Conservation (phyloP, 1,140 invertebrate genomes). For the Epicauta chinensis region DNA sequence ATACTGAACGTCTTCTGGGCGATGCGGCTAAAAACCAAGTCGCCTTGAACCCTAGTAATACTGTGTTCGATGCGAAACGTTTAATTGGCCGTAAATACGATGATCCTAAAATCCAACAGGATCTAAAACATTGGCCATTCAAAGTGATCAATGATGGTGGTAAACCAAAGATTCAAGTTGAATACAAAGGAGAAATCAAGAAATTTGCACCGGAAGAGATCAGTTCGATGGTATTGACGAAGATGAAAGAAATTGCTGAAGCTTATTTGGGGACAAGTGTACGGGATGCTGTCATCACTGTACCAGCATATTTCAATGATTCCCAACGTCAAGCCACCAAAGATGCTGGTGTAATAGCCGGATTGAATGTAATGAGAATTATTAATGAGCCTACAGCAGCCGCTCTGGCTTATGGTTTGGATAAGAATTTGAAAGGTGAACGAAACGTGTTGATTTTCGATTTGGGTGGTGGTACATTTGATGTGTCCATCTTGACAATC, state of each 20-base stretch:
- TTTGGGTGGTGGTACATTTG: constrained; percentile 69
- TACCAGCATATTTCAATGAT: constrained; percentile 66
- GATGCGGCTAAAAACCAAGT: too few relatives aligned
- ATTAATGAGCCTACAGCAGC: constrained; percentile 65
- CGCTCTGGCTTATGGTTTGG: constrained; percentile 53
- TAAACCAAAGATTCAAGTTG: too few relatives aligned
- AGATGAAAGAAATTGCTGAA: constrained; percentile 3
- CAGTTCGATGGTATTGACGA: too few relatives aligned
- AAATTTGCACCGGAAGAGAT: too few relatives aligned
- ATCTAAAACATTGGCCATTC: too few relatives aligned
- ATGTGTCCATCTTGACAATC: constrained; percentile 68
- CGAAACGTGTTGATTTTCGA: constrained; percentile 51
- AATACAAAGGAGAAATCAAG: too few relatives aligned
- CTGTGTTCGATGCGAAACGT: too few relatives aligned
- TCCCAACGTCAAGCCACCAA: constrained; percentile 55
- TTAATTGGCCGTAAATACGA: too few relatives aligned
- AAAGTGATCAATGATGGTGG: too few relatives aligned
- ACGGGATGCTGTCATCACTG: constrained; percentile 54
- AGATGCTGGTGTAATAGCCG: constrained; percentile 54
- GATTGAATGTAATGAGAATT: constrained; percentile 61
- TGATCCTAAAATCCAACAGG: too few relatives aligned
- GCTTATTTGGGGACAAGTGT: constrained; percentile 47
- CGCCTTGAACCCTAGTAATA: too few relatives aligned
- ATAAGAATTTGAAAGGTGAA: constrained; percentile 44
- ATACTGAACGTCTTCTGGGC: too few relatives aligned